Percentiles rank a stretch among this genome's conserved stretches.
Conservation (phyloP, 2,113 vertebrate species). For the Tenrec ecaudatus region DNA sequence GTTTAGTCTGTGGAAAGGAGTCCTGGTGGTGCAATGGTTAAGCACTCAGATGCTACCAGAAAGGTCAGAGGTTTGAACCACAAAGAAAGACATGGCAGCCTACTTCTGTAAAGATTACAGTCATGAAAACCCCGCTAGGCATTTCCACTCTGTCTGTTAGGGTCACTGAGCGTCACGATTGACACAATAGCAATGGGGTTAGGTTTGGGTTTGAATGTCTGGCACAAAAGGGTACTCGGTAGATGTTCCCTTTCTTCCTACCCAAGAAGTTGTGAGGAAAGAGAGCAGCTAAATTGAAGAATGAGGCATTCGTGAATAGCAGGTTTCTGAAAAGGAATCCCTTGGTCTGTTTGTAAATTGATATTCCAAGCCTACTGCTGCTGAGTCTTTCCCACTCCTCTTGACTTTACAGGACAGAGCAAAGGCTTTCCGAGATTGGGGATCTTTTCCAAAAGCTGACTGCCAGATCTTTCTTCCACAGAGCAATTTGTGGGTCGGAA, state of each 20-base stretch:
- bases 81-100: not conserved
- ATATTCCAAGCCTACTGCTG: not conserved
- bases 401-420: not conserved
- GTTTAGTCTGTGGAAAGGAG: constrained; percentile 27
- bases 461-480: not conserved
- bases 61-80: not conserved
- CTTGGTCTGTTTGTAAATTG: no score
- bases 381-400: not conserved
- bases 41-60: not conserved
- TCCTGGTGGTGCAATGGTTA: not conserved
- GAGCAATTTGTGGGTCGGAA: not conserved
- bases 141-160: no score
- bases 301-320: no score
- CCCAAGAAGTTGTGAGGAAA: no score
- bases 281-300: no score
- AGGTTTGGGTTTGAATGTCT: constrained; percentile 8
- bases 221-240: not conserved
- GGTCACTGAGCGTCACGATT: not conserved
- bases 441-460: not conserved
- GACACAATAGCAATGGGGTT: not conserved
- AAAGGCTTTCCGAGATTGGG: not conserved
- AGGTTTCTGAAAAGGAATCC: no score
- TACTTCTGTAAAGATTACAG: not conserved
- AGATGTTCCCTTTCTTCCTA: constrained; percentile 43
- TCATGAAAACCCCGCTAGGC: no score